Conservation (phyloP, 1,140 invertebrate genomes). For the Drosophila simulans region DNA sequence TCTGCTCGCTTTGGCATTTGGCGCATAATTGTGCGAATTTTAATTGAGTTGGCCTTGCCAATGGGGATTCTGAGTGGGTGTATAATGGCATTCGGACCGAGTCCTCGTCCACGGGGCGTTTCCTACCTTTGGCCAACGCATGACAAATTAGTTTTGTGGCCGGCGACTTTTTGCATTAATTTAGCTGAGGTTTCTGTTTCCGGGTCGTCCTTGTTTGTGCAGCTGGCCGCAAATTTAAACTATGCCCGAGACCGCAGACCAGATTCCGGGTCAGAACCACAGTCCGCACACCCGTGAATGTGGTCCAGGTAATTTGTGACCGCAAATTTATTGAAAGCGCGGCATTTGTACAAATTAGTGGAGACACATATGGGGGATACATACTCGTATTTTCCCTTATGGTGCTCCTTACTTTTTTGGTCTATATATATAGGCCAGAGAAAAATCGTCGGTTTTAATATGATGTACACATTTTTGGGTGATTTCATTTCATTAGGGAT, state of each 20-base stretch:
- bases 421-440: not conserved
- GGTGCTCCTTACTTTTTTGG: not conserved
- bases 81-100: conserved; percentile 1
- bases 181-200: conserved; percentile 67
- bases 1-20: conserved; percentile 54
- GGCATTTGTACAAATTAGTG: conserved; percentile 66
- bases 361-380: conserved; percentile 23
- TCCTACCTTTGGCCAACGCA: conserved; percentile 64
- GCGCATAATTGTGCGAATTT: conserved; percentile 75
- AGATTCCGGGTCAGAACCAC: conserved; percentile 29
- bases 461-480: not conserved
- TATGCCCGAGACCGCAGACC: conserved; percentile 46
- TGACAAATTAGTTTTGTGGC: conserved; percentile 82
- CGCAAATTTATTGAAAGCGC: conserved; percentile 80
- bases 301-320: conserved; percentile 73
- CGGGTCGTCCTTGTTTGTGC: conserved; percentile 41
- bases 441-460: not conserved
- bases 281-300: conserved; percentile 29
- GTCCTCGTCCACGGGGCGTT: conserved; percentile 20
- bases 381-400: not conserved
- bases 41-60: conserved; percentile 70
- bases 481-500: not conserved
- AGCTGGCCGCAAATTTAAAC: conserved; percentile 58
- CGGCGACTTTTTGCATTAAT: conserved; percentile 74
- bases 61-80: not conserved